phyloP scores from a whole-genome alignment of 1,140 invertebrate genomes.

The Tribolium madens region DNA sequence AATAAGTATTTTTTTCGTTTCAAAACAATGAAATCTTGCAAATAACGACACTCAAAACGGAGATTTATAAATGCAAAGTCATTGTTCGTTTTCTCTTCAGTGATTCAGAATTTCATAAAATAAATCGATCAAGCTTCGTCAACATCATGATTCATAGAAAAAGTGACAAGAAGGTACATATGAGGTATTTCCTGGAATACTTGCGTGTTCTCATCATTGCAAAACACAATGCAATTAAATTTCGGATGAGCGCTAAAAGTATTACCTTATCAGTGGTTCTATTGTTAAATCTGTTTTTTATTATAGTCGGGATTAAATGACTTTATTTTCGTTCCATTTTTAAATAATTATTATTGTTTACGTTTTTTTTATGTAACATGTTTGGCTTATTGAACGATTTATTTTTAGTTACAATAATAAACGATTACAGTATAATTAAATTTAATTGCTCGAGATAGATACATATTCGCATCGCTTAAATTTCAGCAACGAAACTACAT shows the following conservation, averaged over 20 bases:
- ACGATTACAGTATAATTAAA: conserved; percentile 18
- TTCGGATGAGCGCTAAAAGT: background rate
- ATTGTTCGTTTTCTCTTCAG: background rate
- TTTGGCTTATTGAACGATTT: background rate
- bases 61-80: background rate
- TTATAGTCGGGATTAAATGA: background rate
- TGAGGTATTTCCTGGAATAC: background rate
- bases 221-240: background rate
- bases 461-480: background rate
- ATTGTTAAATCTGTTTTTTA: background rate
- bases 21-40: too few species aligned
- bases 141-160: background rate
- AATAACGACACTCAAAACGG: too few species aligned
- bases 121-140: background rate
- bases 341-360: background rate
- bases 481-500: too few species aligned
- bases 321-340: background rate
- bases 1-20: too few species aligned
- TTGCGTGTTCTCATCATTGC: background rate
- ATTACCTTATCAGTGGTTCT: too few species aligned
- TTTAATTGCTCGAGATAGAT: conserved; percentile 9
- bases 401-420: conserved; percentile 26
- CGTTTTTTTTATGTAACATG: conserved; percentile 3
- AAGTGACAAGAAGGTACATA: background rate
- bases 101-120: background rate